phyloP scores from a whole-genome alignment of 1,140 invertebrate species.

The Pogonognathellus flavescens region DNA sequence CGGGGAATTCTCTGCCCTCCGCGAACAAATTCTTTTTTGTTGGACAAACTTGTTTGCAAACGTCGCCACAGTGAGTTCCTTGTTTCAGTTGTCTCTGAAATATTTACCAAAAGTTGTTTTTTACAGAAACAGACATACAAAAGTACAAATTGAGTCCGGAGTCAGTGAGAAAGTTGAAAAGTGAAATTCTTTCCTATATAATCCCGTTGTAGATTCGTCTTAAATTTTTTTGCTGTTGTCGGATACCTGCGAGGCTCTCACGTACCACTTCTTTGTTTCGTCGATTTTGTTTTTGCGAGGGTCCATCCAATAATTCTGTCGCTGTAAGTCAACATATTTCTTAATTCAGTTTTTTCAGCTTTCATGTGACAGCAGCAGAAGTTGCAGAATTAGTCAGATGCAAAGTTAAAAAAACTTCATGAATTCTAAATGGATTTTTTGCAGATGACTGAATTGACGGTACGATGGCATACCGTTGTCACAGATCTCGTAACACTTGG shows the following conservation, averaged over 20 bases:
- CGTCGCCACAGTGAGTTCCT: constrained; percentile 27
- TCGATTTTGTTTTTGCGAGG: constrained; percentile 12
- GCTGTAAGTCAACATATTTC: background rate
- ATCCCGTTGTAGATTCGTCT: constrained; percentile 27
- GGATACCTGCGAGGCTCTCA: constrained; percentile 46
- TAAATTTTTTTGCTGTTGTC: constrained; percentile 39
- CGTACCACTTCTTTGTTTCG: background rate
- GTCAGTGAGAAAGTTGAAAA: background rate
- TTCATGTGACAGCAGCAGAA: too few relatives aligned
- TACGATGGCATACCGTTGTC: constrained; percentile 60
- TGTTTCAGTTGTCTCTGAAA: background rate
- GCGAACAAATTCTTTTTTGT: background rate
- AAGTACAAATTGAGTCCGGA: background rate
- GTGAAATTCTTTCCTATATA: background rate
- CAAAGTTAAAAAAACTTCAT: constrained; percentile 3
- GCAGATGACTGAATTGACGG: constrained; percentile 58
- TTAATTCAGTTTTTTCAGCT: too few relatives aligned
- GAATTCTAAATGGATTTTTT: background rate
- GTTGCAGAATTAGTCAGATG: too few relatives aligned
- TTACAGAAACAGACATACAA: background rate
- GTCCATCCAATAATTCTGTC: constrained; percentile 1
- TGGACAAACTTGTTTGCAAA: background rate
- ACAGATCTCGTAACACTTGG: constrained; percentile 60
- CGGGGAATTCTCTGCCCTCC: background rate
- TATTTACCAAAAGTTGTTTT: background rate